Conservation (phyloP, 2,888 invertebrate species). For the Ametastegia equiseti region DNA sequence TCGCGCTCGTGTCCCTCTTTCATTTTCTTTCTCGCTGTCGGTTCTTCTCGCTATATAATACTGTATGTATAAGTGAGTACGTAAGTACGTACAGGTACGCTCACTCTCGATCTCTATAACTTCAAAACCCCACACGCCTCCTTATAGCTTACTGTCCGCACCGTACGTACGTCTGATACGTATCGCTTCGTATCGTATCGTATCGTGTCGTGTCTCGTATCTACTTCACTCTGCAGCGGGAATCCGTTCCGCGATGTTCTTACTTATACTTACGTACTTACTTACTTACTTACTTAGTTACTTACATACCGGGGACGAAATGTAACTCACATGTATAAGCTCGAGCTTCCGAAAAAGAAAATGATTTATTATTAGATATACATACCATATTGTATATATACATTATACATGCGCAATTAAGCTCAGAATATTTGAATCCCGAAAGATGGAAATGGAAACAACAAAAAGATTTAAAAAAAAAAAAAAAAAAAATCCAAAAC, state of each 20-base stretch:
- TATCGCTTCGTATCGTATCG: not conserved
- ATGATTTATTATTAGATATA: conserved; percentile 35
- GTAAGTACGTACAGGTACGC: too few relatives aligned
- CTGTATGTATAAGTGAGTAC: too few relatives aligned
- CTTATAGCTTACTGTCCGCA: conserved; percentile 1
- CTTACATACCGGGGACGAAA: not conserved
- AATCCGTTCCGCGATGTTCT: not conserved
- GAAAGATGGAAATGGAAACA: too few relatives aligned
- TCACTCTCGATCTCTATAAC: not conserved
- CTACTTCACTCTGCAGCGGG: not conserved
- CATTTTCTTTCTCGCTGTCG: not conserved
- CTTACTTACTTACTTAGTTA: not conserved
- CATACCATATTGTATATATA: too few relatives aligned
- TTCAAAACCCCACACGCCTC: conserved; percentile 5
- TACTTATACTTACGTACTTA: not conserved
- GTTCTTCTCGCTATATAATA: not conserved
- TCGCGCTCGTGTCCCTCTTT: not conserved
- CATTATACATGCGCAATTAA: too few relatives aligned
- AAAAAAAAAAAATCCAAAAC: too few relatives aligned
- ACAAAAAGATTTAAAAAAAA: too few relatives aligned
- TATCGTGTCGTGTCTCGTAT: not conserved
- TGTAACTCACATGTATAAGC: too few relatives aligned
- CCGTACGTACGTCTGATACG: not conserved
- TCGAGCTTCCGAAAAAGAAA: not conserved
- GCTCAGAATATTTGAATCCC: too few relatives aligned